Base-by-base conservation (phyloP, 1,140 invertebrate species). In the Manduca sexta region DNA sequence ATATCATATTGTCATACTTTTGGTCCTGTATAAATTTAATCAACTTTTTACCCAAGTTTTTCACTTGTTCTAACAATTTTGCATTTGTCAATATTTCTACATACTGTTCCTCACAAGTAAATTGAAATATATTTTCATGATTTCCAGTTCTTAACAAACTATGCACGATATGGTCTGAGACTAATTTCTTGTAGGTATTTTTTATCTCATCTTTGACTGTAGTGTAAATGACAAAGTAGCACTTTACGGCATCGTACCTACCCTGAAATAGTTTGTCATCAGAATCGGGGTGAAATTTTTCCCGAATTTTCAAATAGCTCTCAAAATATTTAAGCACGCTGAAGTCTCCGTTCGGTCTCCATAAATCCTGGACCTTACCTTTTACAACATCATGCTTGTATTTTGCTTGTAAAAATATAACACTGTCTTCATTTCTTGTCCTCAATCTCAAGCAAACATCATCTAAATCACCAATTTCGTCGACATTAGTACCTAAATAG, bases 191-290 rank as follows among this genome's bases (percentile, higher is more conserved):
- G 11, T 10, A 6, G 18, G 26, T 33, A 4, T 13, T 10, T 6
- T 33, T 35, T 2, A 39, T 11, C 1, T 37, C 34, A 12, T 38
- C 21, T 8, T 33, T 48, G 1, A 34, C 33, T 10, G 38, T 43
- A n/a, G 51, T 53, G 17, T 53, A 53, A n/a, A 53, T 31, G n/a
- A 53, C 29, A 10, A 48, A 48, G 11, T 47, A 16, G 11, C 45
- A 53, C 21, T 53, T 33, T 2, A 31, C 21, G 13, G 37, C 34
- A 3, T 48, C 40, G 18, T 33, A 52, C 8, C 26, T 18, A 15
- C 29, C 41, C 6, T 34, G 15, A 29, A 53, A 53, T 14, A 53
- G 26, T 1, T 30, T 14, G 12, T 48, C 45, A 29, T 33, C 29
- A 10, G n/a, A 33, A 2, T 11, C n/a, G 1, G 39, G 13, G 16